phyloP scores from a whole-genome alignment of 2,113 vertebrate species.

The Setophaga petechia region DNA sequence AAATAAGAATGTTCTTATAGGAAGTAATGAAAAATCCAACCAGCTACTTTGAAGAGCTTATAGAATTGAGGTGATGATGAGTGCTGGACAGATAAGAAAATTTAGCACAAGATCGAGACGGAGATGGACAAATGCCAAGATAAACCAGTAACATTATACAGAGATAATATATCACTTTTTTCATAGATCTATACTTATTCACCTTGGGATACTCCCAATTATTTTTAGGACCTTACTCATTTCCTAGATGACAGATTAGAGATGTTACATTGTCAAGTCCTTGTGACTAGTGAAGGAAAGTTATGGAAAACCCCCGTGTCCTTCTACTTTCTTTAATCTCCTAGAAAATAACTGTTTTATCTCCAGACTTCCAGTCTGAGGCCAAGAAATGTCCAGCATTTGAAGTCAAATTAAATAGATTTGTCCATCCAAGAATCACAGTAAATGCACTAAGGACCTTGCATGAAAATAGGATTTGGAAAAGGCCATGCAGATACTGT shows the following conservation, averaged over 20 bases:
- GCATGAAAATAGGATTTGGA: background rate
- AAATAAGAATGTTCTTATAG: constrained; percentile 32
- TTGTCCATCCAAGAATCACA: background rate
- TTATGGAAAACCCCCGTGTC: constrained; percentile 35
- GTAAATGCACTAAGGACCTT: background rate
- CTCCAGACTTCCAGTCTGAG: background rate
- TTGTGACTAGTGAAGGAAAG: constrained; percentile 19
- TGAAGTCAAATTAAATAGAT: background rate
- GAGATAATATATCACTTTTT: background rate
- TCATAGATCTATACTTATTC: constrained; percentile 16
- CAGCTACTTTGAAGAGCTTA: background rate
- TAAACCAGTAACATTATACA: background rate
- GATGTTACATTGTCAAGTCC: constrained; percentile 15
- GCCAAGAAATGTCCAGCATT: background rate
- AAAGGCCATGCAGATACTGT: background rate
- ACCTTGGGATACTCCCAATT: constrained; percentile 64
- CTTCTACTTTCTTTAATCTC: constrained; percentile 9
- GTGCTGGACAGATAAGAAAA: constrained; percentile 4
- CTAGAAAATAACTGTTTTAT: background rate
- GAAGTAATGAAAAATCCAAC: constrained; percentile 47
- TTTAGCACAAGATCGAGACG: background rate
- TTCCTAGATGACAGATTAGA: constrained; percentile 62
- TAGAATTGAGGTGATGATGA: constrained; percentile 31
- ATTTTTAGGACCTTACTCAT: constrained; percentile 66
- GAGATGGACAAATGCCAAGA: constrained; percentile 53